Evolutionary conservation across 2,888 invertebrate species (phyloP).

Genomic region (Zaprionus obscuricornis): DNA sequence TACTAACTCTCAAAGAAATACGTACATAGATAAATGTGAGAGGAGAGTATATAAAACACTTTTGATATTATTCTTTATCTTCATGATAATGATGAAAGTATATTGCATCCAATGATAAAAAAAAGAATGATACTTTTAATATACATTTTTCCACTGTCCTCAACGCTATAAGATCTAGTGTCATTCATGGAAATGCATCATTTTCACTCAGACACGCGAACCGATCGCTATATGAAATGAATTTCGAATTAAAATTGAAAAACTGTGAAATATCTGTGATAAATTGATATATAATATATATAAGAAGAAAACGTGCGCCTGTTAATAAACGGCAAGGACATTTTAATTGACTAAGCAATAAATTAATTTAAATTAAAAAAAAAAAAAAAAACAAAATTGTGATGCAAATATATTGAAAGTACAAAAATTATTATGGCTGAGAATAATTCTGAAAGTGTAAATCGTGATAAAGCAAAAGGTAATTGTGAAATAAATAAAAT

Average conservation of each 20-base stretch:
- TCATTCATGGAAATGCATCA: constrained; percentile 14
- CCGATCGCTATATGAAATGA: not conserved
- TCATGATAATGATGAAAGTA: not conserved
- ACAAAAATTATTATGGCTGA: constrained; percentile 23
- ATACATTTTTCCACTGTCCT: constrained; percentile 12
- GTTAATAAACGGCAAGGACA: constrained; percentile 3
- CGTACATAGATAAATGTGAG: not conserved
- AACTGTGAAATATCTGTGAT: constrained; percentile 23
- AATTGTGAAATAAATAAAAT: not conserved
- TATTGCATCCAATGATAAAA: constrained; percentile 34
- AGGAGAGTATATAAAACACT: constrained; percentile 1
- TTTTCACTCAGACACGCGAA: constrained; percentile 5
- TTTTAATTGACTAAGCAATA: constrained; percentile 16
- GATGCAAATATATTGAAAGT: no score
- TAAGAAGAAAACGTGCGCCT: not conserved
- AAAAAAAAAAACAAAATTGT: constrained; percentile 19
- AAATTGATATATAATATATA: constrained; percentile 17
- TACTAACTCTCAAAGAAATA: no score
- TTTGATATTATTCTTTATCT: constrained; percentile 15
- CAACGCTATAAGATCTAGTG: constrained; percentile 25
- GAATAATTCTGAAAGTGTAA: not conserved
- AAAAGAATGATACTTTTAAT: constrained; percentile 27
- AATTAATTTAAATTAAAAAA: constrained; percentile 22
- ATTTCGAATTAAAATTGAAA: not conserved
- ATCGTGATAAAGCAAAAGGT: constrained; percentile 27